These are phyloP conservation scores for Delichon dasypus DNA, from an alignment of 2,797 vertebrate genomes.

Conservation along the genomic window DNA sequence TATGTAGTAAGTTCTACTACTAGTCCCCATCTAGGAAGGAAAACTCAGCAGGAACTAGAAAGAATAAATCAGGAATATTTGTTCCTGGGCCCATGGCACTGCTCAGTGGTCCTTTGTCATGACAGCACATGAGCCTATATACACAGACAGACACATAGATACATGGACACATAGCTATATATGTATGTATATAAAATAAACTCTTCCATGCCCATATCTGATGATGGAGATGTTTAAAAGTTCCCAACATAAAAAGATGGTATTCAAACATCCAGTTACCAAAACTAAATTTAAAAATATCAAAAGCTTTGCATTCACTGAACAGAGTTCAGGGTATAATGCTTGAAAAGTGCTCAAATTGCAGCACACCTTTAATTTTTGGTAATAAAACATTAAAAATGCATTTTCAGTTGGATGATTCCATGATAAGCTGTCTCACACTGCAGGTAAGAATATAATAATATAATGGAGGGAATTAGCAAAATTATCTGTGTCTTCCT, in stretches of 20 bases:
- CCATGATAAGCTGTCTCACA: neutral
- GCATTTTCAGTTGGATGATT: neutral
- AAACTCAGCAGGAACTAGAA: neutral
- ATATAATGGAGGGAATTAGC: constrained; percentile 2
- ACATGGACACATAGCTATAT: no score
- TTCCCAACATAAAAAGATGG: neutral
- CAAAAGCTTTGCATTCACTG: neutral
- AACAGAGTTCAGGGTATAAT: neutral
- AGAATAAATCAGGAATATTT: neutral
- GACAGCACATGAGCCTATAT: neutral
- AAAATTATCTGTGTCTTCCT: neutral
- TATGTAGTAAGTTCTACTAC: neutral
- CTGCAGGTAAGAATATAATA: constrained; percentile 3
- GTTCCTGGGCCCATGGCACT: neutral
- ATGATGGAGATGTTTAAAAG: neutral
- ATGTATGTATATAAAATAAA: neutral
- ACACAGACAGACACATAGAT: neutral
- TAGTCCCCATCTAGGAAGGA: neutral
- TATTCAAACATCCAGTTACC: neutral
- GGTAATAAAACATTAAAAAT: neutral
- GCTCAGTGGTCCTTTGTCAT: neutral
- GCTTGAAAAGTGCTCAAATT: neutral
- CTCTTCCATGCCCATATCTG: neutral
- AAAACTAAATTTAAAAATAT: neutral
- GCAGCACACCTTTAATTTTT: neutral